phyloP scores from a whole-genome alignment of 2,797 vertebrate species.

The Coregonus ussuriensis region DNA sequence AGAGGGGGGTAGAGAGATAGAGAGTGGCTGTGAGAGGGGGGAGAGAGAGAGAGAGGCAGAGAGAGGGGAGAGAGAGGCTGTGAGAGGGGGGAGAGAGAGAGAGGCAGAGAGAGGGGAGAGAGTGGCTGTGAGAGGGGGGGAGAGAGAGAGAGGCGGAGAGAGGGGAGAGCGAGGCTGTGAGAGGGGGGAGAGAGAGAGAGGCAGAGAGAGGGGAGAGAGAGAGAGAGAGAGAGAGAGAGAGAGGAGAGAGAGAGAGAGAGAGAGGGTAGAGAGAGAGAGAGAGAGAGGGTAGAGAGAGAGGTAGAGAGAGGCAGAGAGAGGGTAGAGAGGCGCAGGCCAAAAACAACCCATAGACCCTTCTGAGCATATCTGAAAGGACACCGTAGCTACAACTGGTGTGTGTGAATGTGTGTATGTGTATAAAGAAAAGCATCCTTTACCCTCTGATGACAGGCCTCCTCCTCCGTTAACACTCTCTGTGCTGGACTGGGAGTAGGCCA shows the following conservation, averaged over 20 bases:
- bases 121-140: not conserved
- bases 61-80: too few relatives aligned
- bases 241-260: too few relatives aligned
- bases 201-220: too few relatives aligned
- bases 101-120: not conserved
- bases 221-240: not conserved
- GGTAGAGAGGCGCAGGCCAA: not conserved
- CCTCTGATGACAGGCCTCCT: slow-evolving; percentile 23
- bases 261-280: too few relatives aligned
- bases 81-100: too few relatives aligned
- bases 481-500: slow-evolving; percentile 79
- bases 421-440: slow-evolving; percentile 36
- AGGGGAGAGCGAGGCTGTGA: not conserved
- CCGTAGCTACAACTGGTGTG: not conserved
- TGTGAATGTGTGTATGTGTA: not conserved
- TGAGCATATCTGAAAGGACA: not conserved
- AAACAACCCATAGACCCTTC: not conserved
- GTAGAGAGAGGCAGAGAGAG: not conserved
- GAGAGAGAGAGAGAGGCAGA: too few relatives aligned
- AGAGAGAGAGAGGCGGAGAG: not conserved
- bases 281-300: too few relatives aligned
- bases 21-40: too few relatives aligned
- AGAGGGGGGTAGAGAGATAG: too few relatives aligned
- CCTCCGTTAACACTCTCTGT: slow-evolving; percentile 84
- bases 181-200: too few relatives aligned